Conservation (phyloP, 1,140 invertebrate genomes). For the Holotrichia oblita region DNA sequence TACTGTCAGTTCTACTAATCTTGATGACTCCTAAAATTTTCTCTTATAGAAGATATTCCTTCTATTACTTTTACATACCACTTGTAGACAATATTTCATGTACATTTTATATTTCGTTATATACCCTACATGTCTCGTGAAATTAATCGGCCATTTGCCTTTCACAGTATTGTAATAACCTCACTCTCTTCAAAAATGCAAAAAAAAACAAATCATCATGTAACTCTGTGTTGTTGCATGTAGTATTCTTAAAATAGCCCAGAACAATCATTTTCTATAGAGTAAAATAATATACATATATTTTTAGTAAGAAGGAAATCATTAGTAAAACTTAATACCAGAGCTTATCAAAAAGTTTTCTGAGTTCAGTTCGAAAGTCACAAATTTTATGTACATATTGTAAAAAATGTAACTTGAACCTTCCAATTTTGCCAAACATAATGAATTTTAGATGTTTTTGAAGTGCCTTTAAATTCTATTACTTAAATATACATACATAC, state of each 20-base stretch:
- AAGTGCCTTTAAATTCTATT: slow-evolving; percentile 58
- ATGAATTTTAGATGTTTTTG: slow-evolving; percentile 53
- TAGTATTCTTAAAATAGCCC: slow-evolving; percentile 38
- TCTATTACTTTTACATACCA: not conserved
- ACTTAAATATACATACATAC: slow-evolving; percentile 46
- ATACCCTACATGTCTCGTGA: no score
- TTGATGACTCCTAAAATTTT: no score
- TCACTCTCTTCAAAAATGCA: slow-evolving; percentile 43
- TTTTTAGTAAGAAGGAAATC: slow-evolving; percentile 41
- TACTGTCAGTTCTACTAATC: no score
- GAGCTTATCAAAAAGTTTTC: not conserved
- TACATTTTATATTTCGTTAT: no score
- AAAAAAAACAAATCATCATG: slow-evolving; percentile 40
- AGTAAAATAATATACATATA: slow-evolving; percentile 43
- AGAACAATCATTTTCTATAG: slow-evolving; percentile 41
- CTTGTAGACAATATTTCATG: no score
- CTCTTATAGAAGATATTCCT: no score
- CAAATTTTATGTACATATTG: slow-evolving; percentile 38
- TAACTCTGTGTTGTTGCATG: slow-evolving; percentile 43
- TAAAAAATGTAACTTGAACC: slow-evolving; percentile 57
- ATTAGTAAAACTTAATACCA: slow-evolving; percentile 37
- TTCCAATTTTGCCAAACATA: slow-evolving; percentile 60
- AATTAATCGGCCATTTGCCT: no score
- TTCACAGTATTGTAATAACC: slow-evolving; percentile 38
- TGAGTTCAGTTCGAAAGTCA: slow-evolving; percentile 42